phyloP scores from a whole-genome alignment of 2,797 vertebrate species.

The Gymnopithys bicolor region DNA sequence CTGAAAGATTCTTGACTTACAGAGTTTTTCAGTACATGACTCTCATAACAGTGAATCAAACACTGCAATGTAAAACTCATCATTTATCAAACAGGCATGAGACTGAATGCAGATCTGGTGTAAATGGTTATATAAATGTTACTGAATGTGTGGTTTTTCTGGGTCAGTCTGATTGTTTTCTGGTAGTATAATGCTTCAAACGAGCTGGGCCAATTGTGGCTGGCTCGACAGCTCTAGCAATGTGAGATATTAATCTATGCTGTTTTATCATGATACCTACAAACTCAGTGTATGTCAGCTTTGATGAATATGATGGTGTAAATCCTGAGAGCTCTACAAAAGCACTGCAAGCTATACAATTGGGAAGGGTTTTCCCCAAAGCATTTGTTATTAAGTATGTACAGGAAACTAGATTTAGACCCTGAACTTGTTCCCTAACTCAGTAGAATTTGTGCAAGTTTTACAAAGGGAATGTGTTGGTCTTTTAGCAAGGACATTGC shows the following conservation, averaged over 20 bases:
- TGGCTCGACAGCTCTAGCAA: background rate
- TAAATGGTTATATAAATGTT: conserved; percentile 2
- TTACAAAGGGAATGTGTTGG: background rate
- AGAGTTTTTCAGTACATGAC: conserved; percentile 17
- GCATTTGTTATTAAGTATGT: background rate
- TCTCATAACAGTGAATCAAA: conserved; percentile 41
- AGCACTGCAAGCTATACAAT: background rate
- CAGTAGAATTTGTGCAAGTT: background rate
- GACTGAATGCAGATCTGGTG: background rate
- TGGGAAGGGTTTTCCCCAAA: background rate
- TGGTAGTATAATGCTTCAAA: background rate
- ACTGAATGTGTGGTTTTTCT: background rate
- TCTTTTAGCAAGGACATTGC: background rate
- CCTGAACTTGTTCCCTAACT: background rate
- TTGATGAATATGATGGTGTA: background rate
- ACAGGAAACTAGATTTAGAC: background rate
- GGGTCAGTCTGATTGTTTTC: conserved; percentile 2
- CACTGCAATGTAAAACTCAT: background rate
- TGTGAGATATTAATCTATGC: background rate
- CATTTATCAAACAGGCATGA: background rate
- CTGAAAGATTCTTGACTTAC: conserved; percentile 24
- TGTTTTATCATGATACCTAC: background rate
- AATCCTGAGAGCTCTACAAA: background rate
- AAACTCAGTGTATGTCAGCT: background rate
- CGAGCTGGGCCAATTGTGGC: background rate